Conservation (phyloP, 2,888 invertebrate genomes). For the Rhingia campestris region DNA sequence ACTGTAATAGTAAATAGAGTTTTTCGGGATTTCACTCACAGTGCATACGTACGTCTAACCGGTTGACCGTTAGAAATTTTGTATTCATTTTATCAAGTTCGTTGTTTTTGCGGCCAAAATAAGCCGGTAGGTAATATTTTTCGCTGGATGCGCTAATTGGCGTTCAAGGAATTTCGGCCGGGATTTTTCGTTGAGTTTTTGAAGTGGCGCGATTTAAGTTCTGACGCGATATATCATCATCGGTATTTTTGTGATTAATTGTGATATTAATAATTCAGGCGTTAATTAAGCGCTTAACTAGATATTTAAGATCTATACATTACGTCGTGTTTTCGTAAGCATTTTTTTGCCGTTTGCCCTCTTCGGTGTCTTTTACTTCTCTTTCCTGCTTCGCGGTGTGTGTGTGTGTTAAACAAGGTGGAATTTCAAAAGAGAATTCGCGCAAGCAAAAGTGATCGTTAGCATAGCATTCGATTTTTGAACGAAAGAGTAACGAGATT, state of each 20-base stretch:
- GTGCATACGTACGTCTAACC: conserved; percentile 18
- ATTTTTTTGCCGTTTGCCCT: conserved; percentile 26
- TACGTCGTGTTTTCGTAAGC: conserved; percentile 63
- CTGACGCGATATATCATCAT: conserved; percentile 27
- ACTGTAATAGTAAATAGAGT: conserved; percentile 22
- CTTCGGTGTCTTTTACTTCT: neutral
- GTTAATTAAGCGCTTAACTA: conserved; percentile 35
- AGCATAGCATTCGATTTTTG: neutral
- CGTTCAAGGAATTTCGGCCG: conserved; percentile 23
- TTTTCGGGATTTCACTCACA: conserved; percentile 53
- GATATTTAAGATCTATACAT: conserved; percentile 59
- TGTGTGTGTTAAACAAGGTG: conserved; percentile 20
- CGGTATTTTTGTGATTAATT: conserved; percentile 68
- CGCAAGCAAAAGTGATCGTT: conserved; percentile 60
- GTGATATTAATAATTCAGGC: conserved; percentile 56
- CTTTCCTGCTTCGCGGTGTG: neutral
- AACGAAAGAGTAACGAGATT: conserved; percentile 26
- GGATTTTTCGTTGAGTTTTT: conserved; percentile 24
- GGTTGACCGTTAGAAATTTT: conserved; percentile 53
- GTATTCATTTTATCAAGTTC: neutral
- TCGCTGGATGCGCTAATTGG: conserved; percentile 33
- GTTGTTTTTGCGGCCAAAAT: conserved; percentile 2
- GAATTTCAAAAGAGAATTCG: conserved; percentile 63
- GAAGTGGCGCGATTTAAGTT: conserved; percentile 45
- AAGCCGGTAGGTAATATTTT: conserved; percentile 30